Evolutionary conservation across 2,888 invertebrate species (phyloP).

Genomic region (Drosophila melanosoma): DNA sequence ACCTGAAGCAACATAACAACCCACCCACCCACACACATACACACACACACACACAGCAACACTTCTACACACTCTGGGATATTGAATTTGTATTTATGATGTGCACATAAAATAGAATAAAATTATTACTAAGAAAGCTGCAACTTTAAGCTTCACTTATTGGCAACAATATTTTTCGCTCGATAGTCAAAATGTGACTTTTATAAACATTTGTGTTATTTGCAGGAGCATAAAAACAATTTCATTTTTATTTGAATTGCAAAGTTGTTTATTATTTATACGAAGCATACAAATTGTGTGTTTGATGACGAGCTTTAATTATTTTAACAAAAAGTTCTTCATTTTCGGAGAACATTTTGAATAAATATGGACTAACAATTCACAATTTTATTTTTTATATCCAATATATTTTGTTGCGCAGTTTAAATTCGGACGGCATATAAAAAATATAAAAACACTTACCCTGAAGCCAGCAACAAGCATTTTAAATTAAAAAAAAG

Average conservation of each 20-base stretch:
- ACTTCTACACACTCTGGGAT: constrained; percentile 10
- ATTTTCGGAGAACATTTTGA: not conserved
- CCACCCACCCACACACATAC: constrained; percentile 5
- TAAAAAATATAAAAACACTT: not conserved
- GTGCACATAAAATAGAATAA: constrained; percentile 76
- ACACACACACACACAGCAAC: constrained; percentile 14
- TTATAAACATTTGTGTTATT: too few relatives aligned
- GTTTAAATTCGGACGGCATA: not conserved
- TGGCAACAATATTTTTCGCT: not conserved
- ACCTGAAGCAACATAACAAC: not conserved
- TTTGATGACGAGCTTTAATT: not conserved
- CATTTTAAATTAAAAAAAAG: not conserved
- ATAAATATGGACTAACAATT: not conserved
- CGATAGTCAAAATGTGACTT: not conserved
- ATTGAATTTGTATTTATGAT: constrained; percentile 80
- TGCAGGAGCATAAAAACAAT: too few relatives aligned
- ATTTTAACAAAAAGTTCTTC: not conserved
- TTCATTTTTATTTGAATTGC: not conserved
- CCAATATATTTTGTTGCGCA: not conserved
- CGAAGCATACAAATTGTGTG: not conserved
- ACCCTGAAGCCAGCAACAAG: not conserved
- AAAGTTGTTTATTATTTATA: not conserved
- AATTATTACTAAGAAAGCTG: constrained; percentile 69
- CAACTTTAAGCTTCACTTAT: constrained; percentile 23
- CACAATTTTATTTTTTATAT: not conserved